Percentiles rank a stretch among this genome's conserved stretches.
Evolutionary conservation across 2,797 vertebrate genomes (phyloP).

Genomic region (Gallinago solitaria): DNA sequence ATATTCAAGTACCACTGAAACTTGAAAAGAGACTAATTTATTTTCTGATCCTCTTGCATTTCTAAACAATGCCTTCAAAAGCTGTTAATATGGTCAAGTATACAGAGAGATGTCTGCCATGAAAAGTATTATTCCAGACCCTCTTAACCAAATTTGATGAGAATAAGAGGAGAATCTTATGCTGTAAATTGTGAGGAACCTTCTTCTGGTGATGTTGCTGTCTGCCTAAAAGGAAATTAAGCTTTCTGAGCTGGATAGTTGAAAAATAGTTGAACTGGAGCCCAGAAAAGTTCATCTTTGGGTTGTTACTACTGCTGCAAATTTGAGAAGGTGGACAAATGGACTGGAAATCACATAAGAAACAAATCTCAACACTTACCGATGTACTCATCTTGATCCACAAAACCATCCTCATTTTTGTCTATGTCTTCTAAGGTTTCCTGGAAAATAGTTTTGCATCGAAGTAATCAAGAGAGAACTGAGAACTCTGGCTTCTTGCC

Average conservation of each 20-base stretch:
- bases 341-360: background rate
- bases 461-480: background rate
- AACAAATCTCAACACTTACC: conserved; percentile 80
- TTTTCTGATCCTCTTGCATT: background rate
- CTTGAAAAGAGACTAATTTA: background rate
- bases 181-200: background rate
- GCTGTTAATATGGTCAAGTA: background rate
- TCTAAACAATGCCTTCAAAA: background rate
- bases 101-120: background rate
- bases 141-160: background rate
- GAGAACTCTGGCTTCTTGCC: background rate
- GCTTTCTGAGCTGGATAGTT: background rate
- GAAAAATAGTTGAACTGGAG: background rate
- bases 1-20: background rate
- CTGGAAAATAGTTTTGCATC: conserved; percentile 73
- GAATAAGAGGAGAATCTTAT: background rate
- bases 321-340: background rate
- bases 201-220: background rate
- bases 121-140: background rate
- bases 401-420: conserved; percentile 92
- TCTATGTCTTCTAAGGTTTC: conserved; percentile 99
- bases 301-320: background rate
- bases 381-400: conserved; percentile 97
- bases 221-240: background rate
- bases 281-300: background rate